Evolutionary conservation across 53 echinoderm and acorn worm species (phyloP).

Genomic region (Arbacia lixula): DNA sequence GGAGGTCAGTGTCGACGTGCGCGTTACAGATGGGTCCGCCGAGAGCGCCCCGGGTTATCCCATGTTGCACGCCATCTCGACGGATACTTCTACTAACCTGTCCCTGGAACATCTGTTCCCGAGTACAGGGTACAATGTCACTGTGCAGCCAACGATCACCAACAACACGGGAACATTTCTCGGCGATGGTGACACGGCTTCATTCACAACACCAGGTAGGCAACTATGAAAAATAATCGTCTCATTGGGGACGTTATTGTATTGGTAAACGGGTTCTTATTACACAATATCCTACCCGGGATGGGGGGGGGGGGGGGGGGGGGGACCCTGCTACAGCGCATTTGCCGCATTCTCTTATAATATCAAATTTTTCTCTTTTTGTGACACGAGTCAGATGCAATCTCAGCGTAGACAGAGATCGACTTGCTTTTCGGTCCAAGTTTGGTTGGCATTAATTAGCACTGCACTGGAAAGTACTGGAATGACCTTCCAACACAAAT

Average conservation of each 20-base stretch:
- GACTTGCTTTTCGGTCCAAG: too few species aligned
- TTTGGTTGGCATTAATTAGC: too few species aligned
- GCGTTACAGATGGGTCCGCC: background rate
- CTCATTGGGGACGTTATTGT: background rate
- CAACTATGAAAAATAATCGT: background rate
- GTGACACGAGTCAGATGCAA: too few species aligned
- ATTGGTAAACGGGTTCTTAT: background rate
- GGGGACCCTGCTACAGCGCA: too few species aligned
- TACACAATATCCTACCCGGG: background rate
- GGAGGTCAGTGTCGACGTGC: background rate
- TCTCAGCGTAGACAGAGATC: too few species aligned
- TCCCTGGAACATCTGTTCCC: background rate
- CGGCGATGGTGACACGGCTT: background rate
- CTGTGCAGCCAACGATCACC: background rate
- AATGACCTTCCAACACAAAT: too few species aligned
- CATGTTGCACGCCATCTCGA: too few species aligned
- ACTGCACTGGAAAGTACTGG: too few species aligned
- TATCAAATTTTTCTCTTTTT: too few species aligned
- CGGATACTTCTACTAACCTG: background rate
- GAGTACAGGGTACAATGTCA: background rate
- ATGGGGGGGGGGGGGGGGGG: too few species aligned
- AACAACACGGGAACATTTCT: too few species aligned
- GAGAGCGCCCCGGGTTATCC: background rate
- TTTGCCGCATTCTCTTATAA: too few species aligned
- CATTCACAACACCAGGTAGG: background rate